Percentiles rank a stretch among this genome's conserved stretches.
These are phyloP conservation scores for Anarhynchus alexandrinus DNA, from an alignment of 2,113 vertebrate species.

Conservation along the genomic window DNA sequence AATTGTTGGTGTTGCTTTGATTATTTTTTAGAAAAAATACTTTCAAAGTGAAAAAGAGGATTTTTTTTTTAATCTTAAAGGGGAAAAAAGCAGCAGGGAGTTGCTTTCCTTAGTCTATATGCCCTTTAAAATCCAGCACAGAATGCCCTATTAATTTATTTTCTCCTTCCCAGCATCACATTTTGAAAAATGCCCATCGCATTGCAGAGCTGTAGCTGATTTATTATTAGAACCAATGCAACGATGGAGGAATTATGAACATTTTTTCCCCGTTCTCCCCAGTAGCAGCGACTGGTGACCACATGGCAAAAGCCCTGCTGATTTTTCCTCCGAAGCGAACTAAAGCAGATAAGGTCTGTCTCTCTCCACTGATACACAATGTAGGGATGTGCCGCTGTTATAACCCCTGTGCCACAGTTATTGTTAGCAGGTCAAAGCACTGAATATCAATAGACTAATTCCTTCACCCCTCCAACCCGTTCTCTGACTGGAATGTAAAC, in stretches of 20 bases:
- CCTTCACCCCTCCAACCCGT: conserved; percentile 39
- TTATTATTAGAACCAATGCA: neutral
- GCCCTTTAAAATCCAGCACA: conserved; percentile 52
- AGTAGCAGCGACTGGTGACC: neutral
- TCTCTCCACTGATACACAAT: conserved; percentile 28
- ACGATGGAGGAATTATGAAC: neutral
- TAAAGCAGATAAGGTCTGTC: neutral
- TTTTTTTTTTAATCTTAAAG: conserved; percentile 58
- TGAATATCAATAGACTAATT: conserved; percentile 75
- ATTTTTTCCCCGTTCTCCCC: neutral
- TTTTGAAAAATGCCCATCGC: neutral
- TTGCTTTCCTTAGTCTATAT: conserved; percentile 30
- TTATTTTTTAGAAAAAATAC: conserved; percentile 59
- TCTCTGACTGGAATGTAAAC: conserved; percentile 60
- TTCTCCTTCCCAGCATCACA: neutral
- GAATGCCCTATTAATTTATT: conserved; percentile 57
- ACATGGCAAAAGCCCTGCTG: neutral
- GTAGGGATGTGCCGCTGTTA: conserved; percentile 53
- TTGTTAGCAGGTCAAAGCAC: conserved; percentile 76
- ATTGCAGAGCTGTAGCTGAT: neutral
- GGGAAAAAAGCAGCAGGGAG: conserved; percentile 62
- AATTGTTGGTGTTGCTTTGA: conserved; percentile 63
- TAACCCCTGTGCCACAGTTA: conserved; percentile 69
- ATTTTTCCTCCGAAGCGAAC: neutral
- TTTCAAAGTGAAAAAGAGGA: conserved; percentile 68